These are phyloP conservation scores for Apotomis capreana DNA, from an alignment of 2,888 invertebrate species.

Conservation along the genomic window DNA sequence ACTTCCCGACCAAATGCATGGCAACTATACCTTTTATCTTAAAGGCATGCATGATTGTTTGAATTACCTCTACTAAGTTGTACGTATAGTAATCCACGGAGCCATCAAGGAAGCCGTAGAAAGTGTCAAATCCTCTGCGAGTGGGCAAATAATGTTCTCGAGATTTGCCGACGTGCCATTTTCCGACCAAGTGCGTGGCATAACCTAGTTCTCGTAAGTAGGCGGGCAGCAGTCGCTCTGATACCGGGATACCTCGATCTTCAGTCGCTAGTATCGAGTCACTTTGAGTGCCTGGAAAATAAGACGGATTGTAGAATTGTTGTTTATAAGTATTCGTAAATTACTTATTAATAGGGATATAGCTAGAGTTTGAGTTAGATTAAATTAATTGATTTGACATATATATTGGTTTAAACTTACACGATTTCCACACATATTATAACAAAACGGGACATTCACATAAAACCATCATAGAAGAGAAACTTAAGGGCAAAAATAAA, in stretches of 20 bases:
- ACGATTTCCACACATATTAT: too few relatives aligned
- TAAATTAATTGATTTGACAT: too few relatives aligned
- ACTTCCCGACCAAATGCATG: too few relatives aligned
- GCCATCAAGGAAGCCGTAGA: constrained; percentile 92
- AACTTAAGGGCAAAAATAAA: too few relatives aligned
- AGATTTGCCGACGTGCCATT: constrained; percentile 94
- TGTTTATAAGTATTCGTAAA: neutral
- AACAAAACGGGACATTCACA: too few relatives aligned
- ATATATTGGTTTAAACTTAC: too few relatives aligned
- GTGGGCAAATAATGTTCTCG: constrained; percentile 87
- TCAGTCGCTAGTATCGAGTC: constrained; percentile 75
- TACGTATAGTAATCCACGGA: constrained; percentile 89
- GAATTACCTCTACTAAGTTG: constrained; percentile 76
- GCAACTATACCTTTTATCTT: too few relatives aligned
- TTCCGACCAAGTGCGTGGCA: constrained; percentile 90
- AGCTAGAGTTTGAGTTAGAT: too few relatives aligned
- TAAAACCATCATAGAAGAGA: too few relatives aligned
- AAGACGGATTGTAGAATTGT: neutral
- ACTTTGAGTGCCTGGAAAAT: constrained; percentile 56
- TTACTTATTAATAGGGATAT: too few relatives aligned
- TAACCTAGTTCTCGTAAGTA: constrained; percentile 88
- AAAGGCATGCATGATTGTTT: too few relatives aligned
- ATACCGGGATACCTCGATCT: constrained; percentile 87
- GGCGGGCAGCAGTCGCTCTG: constrained; percentile 87
- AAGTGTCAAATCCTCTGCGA: constrained; percentile 89